Percentiles rank a stretch among this genome's conserved stretches.
Evolutionary conservation across 37 sponge, comb jelly and placozoan species (phyloP).

Genomic region (Ianthella basta): DNA sequence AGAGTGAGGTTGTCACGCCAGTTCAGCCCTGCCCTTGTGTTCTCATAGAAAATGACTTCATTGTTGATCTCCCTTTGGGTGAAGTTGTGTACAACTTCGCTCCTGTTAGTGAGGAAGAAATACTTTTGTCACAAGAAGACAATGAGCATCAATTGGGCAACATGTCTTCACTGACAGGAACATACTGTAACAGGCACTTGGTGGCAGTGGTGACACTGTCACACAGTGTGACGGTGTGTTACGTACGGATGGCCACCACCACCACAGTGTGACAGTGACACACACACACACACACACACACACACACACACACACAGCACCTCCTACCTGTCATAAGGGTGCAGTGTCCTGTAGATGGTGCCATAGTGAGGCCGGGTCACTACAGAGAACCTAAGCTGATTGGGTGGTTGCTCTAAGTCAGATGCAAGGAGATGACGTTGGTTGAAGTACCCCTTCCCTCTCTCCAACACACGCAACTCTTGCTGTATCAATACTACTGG

Average conservation of each 20-base stretch:
- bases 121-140: not conserved
- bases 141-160: not conserved
- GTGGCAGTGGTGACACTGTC: too few species aligned
- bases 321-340: not conserved
- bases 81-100: slow-evolving; percentile 5
- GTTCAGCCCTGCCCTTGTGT: not conserved
- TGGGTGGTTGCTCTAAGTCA: not conserved
- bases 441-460: slow-evolving; percentile 4
- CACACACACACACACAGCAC: too few species aligned
- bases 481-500: slow-evolving; percentile 15
- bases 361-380: not conserved
- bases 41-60: slow-evolving; percentile 31
- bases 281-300: too few species aligned
- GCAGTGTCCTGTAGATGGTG: not conserved
- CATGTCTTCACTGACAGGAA: not conserved
- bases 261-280: too few species aligned
- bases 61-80: slow-evolving; percentile 44
- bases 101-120: not conserved
- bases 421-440: not conserved
- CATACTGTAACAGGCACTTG: too few species aligned
- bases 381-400: not conserved
- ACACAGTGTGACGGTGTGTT: too few species aligned
- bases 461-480: not conserved
- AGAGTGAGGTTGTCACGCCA: slow-evolving; percentile 43
- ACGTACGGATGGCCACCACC: too few species aligned